phyloP scores from a whole-genome alignment of 1,140 invertebrate species.

The Pseudomyrmex sp. region DNA sequence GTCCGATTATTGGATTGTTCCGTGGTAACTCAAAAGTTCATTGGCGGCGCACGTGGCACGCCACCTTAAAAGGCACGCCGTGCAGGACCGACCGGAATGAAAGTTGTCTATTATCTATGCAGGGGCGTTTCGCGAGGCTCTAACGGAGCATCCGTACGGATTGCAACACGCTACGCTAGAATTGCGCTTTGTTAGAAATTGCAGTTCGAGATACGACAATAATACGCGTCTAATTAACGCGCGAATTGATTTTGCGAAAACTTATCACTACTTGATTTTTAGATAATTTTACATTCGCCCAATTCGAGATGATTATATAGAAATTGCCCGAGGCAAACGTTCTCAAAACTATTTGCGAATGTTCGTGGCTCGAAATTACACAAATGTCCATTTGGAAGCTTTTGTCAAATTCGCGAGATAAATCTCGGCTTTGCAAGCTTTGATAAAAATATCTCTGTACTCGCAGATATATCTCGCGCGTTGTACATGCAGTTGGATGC shows the following conservation, averaged over 20 bases:
- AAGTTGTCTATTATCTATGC: slow-evolving; percentile 61
- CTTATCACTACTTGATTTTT: too few species aligned
- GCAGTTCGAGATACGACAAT: neutral
- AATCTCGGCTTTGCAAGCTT: neutral
- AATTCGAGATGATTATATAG: too few species aligned
- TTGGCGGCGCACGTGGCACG: slow-evolving; percentile 55
- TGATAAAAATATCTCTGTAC: neutral
- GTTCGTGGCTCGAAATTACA: too few species aligned
- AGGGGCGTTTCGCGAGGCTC: slow-evolving; percentile 3
- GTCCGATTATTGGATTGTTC: slow-evolving; percentile 67
- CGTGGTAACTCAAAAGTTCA: slow-evolving; percentile 62
- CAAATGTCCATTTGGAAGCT: too few species aligned
- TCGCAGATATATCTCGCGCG: neutral
- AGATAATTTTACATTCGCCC: too few species aligned
- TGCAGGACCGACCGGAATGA: slow-evolving; percentile 58
- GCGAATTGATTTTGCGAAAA: neutral
- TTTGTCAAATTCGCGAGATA: too few species aligned
- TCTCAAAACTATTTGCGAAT: too few species aligned
- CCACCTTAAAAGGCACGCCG: slow-evolving; percentile 68
- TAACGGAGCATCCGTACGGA: too few species aligned
- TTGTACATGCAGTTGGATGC: neutral
- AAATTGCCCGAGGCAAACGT: too few species aligned
- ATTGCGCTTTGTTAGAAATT: neutral
- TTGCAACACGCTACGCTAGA: too few species aligned
- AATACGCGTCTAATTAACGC: neutral